Evolutionary conservation across 2,797 vertebrate genomes (phyloP), one percentile per base, ranked within the genome.

Genomic region (Hyperoplus immaculatus): DNA sequence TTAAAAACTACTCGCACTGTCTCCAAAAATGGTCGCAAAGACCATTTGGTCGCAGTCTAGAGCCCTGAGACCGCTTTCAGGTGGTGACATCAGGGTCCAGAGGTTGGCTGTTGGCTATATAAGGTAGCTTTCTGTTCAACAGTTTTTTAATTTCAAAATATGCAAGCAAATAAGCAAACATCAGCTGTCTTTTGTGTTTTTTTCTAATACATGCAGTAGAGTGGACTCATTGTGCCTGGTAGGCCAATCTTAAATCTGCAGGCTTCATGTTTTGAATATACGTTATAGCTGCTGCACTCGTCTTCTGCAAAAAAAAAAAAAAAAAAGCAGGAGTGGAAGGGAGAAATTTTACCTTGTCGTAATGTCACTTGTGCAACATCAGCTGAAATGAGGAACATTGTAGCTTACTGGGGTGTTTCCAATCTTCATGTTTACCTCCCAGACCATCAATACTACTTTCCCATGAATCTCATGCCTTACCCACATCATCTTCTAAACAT

Each of bases 71-170:
- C 53, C 11, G 41, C 39, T 78, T 65, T 87, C 66, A 78, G 62
- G 60, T 59, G 77, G 62, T 87, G 87, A 90, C 78, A 84, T 88
- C 75, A 84, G 46, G 67, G 72, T 80, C 69, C 84, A 89, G 41
- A 86, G 77, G 78, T 92, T 69, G 51, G 62, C 29, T 64, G 38
- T 65, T 55, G 49, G 47, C 62, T 47, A n/a, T 0, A 36, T 63
- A 18, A 67, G 41, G 46, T 63, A 61, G 7, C 69, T 71, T n/a
- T 75, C 39, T 61, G 51, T 78, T 63, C 13, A 80, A 18, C 53
- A 57, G 42, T 55, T 68, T 69, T 57, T 61, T 29, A 2, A 29
- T 29, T 29, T 29, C 29, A 29, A 29, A 29, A 29, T 29, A 29
- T 29, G 29, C 29, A 29, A 29, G 29, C 29, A 29, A 29, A 29